Evolutionary conservation across 2,797 vertebrate species (phyloP).

Genomic region (Semotilus atromaculatus): DNA sequence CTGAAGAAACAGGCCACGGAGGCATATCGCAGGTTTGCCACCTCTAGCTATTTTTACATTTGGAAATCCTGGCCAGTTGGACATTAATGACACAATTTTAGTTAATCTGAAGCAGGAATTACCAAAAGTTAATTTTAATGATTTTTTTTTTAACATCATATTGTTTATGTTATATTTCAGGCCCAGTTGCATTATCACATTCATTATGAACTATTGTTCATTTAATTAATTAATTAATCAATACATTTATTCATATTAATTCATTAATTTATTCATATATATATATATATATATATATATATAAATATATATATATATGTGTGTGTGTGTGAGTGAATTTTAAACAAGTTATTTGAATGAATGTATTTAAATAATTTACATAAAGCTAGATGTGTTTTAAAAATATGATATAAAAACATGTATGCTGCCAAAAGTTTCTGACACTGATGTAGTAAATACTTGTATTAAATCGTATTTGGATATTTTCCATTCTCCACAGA

Average conservation of each 20-base stretch:
- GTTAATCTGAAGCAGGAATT: not conserved
- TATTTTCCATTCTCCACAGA: slow-evolving; percentile 71
- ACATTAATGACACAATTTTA: not conserved
- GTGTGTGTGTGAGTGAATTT: not conserved
- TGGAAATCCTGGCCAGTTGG: not conserved
- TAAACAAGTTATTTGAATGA: not conserved
- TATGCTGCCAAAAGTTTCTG: not conserved
- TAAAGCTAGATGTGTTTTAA: not conserved
- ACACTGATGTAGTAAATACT: not conserved
- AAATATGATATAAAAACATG: not conserved
- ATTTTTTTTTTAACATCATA: not conserved
- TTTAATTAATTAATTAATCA: not conserved
- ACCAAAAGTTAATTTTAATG: not conserved
- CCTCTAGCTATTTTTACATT: slow-evolving; percentile 1
- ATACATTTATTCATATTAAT: no score
- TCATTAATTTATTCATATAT: not conserved
- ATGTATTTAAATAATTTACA: not conserved
- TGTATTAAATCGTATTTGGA: not conserved
- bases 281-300: no score
- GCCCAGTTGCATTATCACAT: not conserved
- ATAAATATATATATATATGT: no score
- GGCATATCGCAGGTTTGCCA: slow-evolving; percentile 86
- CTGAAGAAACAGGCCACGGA: slow-evolving; percentile 87
- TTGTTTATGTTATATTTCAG: not conserved
- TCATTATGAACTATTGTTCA: not conserved